phyloP scores from a whole-genome alignment of 53 echinoderm and acorn worm species.

The Echinarachnius parma region DNA sequence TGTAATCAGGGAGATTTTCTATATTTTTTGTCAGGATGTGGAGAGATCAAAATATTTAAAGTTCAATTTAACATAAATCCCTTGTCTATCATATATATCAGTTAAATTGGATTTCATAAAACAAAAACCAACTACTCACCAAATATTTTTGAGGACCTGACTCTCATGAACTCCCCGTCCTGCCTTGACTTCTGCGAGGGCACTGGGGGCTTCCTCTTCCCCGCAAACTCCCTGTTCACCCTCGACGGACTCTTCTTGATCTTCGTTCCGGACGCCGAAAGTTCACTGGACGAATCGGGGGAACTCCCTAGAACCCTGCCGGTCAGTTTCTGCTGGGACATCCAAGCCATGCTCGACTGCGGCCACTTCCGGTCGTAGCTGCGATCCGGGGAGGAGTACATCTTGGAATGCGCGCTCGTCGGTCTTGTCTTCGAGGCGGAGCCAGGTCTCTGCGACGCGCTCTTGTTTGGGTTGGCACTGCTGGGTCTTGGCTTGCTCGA shows the following conservation, averaged over 20 bases:
- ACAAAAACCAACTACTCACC: constrained; percentile 50
- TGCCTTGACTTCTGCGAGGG: constrained; percentile 1
- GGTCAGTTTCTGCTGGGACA: constrained; percentile 54
- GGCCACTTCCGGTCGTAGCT: constrained; percentile 70
- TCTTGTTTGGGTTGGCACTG: constrained; percentile 43
- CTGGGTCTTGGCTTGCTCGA: constrained; percentile 40
- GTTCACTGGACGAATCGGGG: not conserved
- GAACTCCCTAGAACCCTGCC: constrained; percentile 23
- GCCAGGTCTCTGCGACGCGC: constrained; percentile 7
- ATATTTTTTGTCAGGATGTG: too few species aligned
- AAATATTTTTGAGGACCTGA: constrained; percentile 56
- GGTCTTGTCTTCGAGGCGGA: not conserved
- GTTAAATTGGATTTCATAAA: too few species aligned
- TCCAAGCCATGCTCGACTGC: constrained; percentile 71
- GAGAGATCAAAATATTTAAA: too few species aligned
- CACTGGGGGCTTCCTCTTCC: constrained; percentile 15
- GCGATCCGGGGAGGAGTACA: constrained; percentile 23
- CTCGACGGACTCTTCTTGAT: constrained; percentile 50
- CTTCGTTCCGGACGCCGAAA: constrained; percentile 49
- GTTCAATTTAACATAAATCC: too few species aligned
- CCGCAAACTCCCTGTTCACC: constrained; percentile 41
- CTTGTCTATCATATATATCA: too few species aligned
- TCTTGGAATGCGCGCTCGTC: constrained; percentile 7
- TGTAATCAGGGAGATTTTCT: too few species aligned
- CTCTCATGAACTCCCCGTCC: constrained; percentile 60